Conservation (phyloP, 2,888 invertebrate genomes). For the Coenonympha arcania region DNA sequence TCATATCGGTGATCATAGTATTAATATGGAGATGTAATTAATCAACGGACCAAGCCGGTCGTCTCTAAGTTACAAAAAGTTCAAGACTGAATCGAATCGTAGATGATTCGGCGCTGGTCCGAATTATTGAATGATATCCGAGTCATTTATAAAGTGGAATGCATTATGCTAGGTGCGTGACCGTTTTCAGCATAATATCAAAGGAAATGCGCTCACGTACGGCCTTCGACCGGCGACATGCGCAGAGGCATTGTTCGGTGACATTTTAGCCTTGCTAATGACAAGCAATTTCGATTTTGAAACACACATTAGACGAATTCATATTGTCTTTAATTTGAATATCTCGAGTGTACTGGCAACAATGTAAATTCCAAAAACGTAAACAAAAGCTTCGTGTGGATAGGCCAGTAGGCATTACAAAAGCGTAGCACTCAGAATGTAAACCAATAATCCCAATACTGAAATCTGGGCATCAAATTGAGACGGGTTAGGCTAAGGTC, state of each 20-base stretch:
- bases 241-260: slow-evolving; percentile 66
- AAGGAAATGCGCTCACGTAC: slow-evolving; percentile 69
- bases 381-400: not conserved
- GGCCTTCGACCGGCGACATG: slow-evolving; percentile 62
- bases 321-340: slow-evolving; percentile 55
- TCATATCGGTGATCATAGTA: no score
- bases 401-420: no score
- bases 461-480: no score
- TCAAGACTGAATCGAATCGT: not conserved
- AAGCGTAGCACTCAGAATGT: no score
- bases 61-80: not conserved
- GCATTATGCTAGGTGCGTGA: slow-evolving; percentile 57
- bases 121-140: slow-evolving; percentile 9
- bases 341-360: slow-evolving; percentile 31
- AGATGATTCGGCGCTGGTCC: slow-evolving; percentile 1
- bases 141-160: slow-evolving; percentile 41
- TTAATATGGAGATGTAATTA: no score
- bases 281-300: slow-evolving; percentile 70
- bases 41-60: not conserved
- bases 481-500: no score
- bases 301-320: slow-evolving; percentile 60
- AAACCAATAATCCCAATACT: no score
- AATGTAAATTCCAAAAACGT: not conserved
- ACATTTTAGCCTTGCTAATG: slow-evolving; percentile 72
- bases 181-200: slow-evolving; percentile 50